Percentiles rank a stretch among this genome's conserved stretches.
Conservation (phyloP, 1,140 invertebrate genomes). For the Drosophila dunni region DNA sequence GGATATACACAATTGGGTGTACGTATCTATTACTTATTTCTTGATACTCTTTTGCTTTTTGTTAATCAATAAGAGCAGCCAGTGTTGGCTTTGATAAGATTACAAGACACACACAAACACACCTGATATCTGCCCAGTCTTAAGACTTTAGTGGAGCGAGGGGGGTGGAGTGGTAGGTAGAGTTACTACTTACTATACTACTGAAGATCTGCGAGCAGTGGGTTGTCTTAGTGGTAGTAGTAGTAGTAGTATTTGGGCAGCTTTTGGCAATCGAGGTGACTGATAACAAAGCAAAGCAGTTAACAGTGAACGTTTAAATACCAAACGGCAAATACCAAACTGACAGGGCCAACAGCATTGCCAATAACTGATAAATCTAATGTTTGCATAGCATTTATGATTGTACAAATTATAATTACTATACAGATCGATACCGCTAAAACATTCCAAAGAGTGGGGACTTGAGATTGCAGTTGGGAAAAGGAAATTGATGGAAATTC, state of each 20-base stretch:
- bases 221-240: not conserved
- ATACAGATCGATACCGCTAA: not conserved
- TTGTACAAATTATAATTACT: constrained; percentile 53
- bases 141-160: not conserved
- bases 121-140: not conserved
- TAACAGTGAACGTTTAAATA: no score
- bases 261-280: constrained; percentile 28
- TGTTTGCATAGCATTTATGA: constrained; percentile 63
- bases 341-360: constrained; percentile 43
- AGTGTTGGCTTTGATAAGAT: constrained; percentile 59
- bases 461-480: no score
- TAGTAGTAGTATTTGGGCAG: constrained; percentile 30
- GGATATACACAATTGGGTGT: constrained; percentile 57
- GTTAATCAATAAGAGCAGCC: constrained; percentile 78
- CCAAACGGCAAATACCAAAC: constrained; percentile 23
- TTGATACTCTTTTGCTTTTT: constrained; percentile 18
- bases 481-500: no score
- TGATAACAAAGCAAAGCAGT: not conserved
- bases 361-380: constrained; percentile 65
- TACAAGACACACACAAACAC: constrained; percentile 26
- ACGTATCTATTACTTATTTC: constrained; percentile 50
- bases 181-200: constrained; percentile 30
- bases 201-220: constrained; percentile 27
- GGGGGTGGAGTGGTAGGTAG: not conserved
- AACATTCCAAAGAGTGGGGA: no score